phyloP scores from a whole-genome alignment of 2,888 invertebrate genomes.

The Drosophila trichaetosa region DNA sequence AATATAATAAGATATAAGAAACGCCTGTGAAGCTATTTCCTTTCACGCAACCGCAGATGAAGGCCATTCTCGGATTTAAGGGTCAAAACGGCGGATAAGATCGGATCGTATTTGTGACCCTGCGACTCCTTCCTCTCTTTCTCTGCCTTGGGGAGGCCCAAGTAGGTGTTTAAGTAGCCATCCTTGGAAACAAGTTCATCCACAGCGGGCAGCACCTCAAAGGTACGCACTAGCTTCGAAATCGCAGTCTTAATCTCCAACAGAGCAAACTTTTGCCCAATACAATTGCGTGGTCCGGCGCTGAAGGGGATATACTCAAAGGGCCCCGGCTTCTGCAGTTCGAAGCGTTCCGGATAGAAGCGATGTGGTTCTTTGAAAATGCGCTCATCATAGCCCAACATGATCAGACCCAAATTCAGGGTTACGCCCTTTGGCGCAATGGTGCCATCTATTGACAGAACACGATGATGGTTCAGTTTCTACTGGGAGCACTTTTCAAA shows the following conservation, averaged over 20 bases:
- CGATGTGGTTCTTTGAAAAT: conserved; percentile 80
- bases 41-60: conserved; percentile 83
- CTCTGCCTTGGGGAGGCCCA: conserved; percentile 57
- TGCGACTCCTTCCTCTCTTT: conserved; percentile 33
- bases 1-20: not conserved
- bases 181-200: conserved; percentile 76
- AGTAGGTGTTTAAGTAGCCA: conserved; percentile 63
- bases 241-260: conserved; percentile 86
- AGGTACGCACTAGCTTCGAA: conserved; percentile 86
- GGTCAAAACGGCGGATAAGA: conserved; percentile 85
- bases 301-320: conserved; percentile 88
- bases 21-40: conserved; percentile 43
- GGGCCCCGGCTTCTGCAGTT: conserved; percentile 83
- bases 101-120: conserved; percentile 83
- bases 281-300: conserved; percentile 88
- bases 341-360: conserved; percentile 86
- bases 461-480: not conserved
- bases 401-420: conserved; percentile 70
- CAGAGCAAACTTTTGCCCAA: conserved; percentile 86
- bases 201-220: conserved; percentile 82
- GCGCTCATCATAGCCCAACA: conserved; percentile 79
- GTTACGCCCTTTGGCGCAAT: conserved; percentile 73
- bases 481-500: not conserved
- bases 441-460: conserved; percentile 77
- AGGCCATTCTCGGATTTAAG: conserved; percentile 86